phyloP scores from a whole-genome alignment of 2,888 invertebrate species.

The Mesorhabditis spiculigera region DNA sequence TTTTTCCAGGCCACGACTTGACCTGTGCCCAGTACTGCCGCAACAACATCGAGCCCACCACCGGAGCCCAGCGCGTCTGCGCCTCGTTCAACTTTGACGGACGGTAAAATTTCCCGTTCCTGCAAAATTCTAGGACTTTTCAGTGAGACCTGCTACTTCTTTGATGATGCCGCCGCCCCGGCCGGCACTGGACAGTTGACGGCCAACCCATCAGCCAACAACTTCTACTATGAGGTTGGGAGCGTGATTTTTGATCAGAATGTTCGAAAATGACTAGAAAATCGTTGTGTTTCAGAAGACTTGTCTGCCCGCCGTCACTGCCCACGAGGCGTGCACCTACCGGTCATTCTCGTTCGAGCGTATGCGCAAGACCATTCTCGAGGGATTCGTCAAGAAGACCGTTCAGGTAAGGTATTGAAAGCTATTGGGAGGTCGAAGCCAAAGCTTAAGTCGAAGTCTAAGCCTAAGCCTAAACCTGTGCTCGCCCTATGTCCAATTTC shows the following conservation, averaged over 20 bases:
- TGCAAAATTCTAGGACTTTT: background rate
- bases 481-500: conserved; percentile 17
- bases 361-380: conserved; percentile 63
- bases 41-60: conserved; percentile 58
- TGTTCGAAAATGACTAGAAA: background rate
- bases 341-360: conserved; percentile 62
- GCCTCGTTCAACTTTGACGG: conserved; percentile 59
- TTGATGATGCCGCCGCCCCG: conserved; percentile 58
- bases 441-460: background rate
- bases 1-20: conserved; percentile 50
- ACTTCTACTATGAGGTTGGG: conserved; percentile 59
- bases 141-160: conserved; percentile 58
- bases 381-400: conserved; percentile 62
- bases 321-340: conserved; percentile 59
- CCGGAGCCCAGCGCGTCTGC: conserved; percentile 57
- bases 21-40: conserved; percentile 59
- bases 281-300: conserved; percentile 43
- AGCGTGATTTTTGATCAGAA: background rate
- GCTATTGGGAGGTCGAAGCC: background rate
- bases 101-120: conserved; percentile 16
- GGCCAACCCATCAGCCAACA: conserved; percentile 58
- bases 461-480: background rate
- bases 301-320: conserved; percentile 58
- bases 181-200: conserved; percentile 55
- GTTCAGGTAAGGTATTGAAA: conserved; percentile 45